A percentile compares a stretch with the other conserved stretches of the same genome.
These are phyloP conservation scores for Cryptotis parvus DNA, from an alignment of 2,113 vertebrate species.

Conservation along the genomic window DNA sequence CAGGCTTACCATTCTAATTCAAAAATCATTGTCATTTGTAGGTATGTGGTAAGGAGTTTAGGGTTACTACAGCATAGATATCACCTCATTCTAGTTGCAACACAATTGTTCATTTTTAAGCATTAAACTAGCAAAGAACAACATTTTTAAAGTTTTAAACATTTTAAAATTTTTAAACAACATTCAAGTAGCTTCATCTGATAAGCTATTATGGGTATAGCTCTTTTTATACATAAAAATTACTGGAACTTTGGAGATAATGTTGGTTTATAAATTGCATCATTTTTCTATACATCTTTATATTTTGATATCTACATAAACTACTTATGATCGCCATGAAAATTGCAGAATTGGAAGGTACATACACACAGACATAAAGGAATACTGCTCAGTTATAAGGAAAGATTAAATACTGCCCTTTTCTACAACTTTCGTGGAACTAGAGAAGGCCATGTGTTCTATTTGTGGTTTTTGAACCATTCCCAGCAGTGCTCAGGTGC, in stretches of 20 bases:
- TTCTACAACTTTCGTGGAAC: no score
- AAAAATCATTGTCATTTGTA: not conserved
- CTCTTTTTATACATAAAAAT: not conserved
- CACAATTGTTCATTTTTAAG: not conserved
- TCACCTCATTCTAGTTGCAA: not conserved
- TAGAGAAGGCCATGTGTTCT: no score
- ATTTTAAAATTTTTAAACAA: no score
- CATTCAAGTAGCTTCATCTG: no score
- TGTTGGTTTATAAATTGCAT: not conserved
- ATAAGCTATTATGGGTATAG: no score
- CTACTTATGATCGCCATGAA: not conserved
- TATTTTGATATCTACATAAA: not conserved
- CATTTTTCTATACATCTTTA: not conserved
- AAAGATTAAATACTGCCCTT: no score
- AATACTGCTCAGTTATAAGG: no score
- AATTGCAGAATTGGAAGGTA: not conserved
- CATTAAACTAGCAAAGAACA: not conserved
- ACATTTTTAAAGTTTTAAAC: no score
- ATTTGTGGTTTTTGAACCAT: no score
- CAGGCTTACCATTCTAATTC: not conserved
- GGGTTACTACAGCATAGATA: not conserved
- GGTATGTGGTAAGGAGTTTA: not conserved
- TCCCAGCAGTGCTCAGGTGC: no score
- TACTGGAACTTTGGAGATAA: not conserved
- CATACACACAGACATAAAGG: no score